phyloP scores from a whole-genome alignment of 2,797 vertebrate genomes.

The Paramormyrops hopkinsi region DNA sequence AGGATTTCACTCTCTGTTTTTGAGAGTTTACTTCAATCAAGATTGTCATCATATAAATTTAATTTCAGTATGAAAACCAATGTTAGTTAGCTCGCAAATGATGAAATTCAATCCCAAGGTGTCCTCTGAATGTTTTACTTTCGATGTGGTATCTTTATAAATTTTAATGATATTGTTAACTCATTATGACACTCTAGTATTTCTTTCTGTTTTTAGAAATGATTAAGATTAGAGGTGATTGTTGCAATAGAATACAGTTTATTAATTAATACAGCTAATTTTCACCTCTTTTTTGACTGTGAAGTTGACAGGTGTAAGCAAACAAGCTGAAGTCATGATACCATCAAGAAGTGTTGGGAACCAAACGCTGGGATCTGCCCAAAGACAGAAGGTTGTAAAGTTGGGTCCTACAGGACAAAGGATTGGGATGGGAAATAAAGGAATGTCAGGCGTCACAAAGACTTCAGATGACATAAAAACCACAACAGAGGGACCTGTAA shows the following conservation, averaged over 20 bases:
- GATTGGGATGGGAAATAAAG: not conserved
- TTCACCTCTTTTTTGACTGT: slow-evolving; percentile 31
- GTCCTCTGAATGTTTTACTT: not conserved
- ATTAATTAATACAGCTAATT: not conserved
- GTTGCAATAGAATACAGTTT: not conserved
- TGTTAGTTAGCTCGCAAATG: not conserved
- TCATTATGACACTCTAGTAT: not conserved
- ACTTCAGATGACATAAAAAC: not conserved
- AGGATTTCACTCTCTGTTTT: not conserved
- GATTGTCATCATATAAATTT: not conserved
- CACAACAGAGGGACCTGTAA: not conserved
- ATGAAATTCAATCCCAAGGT: not conserved
- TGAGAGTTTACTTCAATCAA: not conserved
- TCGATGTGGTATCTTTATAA: not conserved
- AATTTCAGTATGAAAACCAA: not conserved
- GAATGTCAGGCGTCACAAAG: not conserved
- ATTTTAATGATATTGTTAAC: not conserved
- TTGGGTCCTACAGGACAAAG: not conserved
- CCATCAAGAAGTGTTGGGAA: slow-evolving; percentile 24
- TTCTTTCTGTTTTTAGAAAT: not conserved
- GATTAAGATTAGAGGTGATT: not conserved
- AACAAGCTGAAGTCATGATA: slow-evolving; percentile 6
- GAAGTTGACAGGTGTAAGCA: slow-evolving; percentile 14
- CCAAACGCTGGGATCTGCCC: not conserved
- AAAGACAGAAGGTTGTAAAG: not conserved